Evolutionary conservation across 2,113 vertebrate genomes (phyloP), one percentile per base, ranked within the genome.

Genomic region (Cnemophilus loriae): DNA sequence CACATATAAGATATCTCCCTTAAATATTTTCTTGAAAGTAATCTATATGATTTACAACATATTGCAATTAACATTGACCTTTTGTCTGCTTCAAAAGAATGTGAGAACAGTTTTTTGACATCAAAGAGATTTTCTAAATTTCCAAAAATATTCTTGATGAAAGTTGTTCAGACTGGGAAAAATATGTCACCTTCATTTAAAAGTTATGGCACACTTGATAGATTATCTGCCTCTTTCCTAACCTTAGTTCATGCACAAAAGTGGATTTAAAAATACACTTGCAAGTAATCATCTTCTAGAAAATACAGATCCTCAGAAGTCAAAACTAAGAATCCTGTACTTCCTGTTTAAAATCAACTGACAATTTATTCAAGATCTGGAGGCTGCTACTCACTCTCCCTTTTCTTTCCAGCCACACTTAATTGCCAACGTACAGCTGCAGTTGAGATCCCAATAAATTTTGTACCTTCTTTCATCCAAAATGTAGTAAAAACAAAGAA

Each of bases 31-130:
- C 96, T 95, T 90, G 90, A 95, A 94, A 96, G 93, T 90, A 93
- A 91, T 96, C 94, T 95, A 71, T 94, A 67, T 94, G 95, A 96
- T 96, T 95, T 97, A 97, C 90, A 96, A 61, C 95, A 93, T 95
- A 96, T 96, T 96, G 92, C 92, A 97, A 96, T 96, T 96, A 84
- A 95, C 93, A 93, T 59, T 95, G 96, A 95, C 95, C 95, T 97
- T 96, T 94, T 89, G 96, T 93, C 90, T 94, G 71, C 96, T 95
- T 96, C 91, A 95, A 96, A 95, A 94, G 93, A 93, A 95, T 93
- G 88, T 90, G 87, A 96, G 95, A 96, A 95, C 93, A 96, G 84
- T 90, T 96, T 95, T 96, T 92, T 89, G 90, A 96, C 93, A 94
- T 97, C 94, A 96, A 94, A 95, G 90, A 91, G 93, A 91, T 92